Evolutionary conservation across 2,888 invertebrate species (phyloP), one percentile per base, ranked within the genome.

Genomic region (Ochropleura plecta): DNA sequence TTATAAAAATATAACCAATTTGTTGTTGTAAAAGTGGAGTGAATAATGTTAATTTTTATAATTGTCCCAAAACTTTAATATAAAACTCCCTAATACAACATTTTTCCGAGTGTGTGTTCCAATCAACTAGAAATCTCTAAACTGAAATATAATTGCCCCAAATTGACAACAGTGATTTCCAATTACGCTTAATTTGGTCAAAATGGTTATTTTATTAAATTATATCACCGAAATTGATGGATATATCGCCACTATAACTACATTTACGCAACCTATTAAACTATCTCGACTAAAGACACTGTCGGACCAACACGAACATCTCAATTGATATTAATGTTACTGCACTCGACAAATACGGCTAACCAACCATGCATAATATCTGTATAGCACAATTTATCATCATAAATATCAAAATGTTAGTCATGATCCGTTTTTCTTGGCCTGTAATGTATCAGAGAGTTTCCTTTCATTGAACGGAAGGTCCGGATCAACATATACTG

Each of bases 311-410:
- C 67, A 57, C 16, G 53, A n/a, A 83, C 60, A 65, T 57, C 66
- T 88, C 87, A 90, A 92, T 91, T 92, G 88, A 87, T 88, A 90
- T 89, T 88, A 91, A 92, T 83, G 87, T 86, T 72, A 65, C 66
- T 69, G 73, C 78, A 73, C 69, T 53, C 67, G 76, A 79, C 84
- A 85, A 86, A 81, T 81, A 81, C 66, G 42, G 16, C 70, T 79
- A 72, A 71, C 59, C 60, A 69, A 83, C 79, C 70, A 48, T 81
- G 72, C 80, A 83, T 81, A 77, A 83, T 85, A 84, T 87, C 78
- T 81, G 48, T 78, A 81, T 73, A 81, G 70, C 48, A 81, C 79
- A 68, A 85, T 86, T 82, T 86, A 88, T 86, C 79, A 78, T 78
- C 66, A 67, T 74, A 71, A 76, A 66, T 12, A 78, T 78, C 66